A percentile compares a stretch with the other conserved stretches of the same genome.
These are phyloP conservation scores for Thecophora atra DNA, from an alignment of 2,888 invertebrate species.

Conservation along the genomic window DNA sequence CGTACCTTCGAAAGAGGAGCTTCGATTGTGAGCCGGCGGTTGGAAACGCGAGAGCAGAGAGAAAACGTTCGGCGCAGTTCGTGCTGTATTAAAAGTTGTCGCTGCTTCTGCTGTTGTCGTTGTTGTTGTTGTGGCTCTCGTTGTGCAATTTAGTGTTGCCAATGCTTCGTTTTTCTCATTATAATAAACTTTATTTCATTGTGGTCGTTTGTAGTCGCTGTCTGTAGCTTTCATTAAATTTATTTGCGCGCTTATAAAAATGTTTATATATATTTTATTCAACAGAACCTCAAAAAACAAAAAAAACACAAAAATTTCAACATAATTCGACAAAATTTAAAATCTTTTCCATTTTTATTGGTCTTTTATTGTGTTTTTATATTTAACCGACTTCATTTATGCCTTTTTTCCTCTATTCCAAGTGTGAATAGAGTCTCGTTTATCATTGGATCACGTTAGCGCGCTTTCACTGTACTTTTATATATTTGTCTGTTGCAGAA, in stretches of 20 bases:
- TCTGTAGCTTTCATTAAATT: constrained; percentile 6
- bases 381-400: no score
- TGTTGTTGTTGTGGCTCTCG: background rate
- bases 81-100: constrained; percentile 8
- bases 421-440: no score
- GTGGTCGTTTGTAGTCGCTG: background rate
- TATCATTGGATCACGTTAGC: no score
- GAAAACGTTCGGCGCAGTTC: background rate
- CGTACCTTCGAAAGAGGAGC: background rate
- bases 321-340: no score
- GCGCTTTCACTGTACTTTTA: no score
- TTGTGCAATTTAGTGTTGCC: constrained; percentile 15
- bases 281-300: no score
- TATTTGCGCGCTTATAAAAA: constrained; percentile 9
- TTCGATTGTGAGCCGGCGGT: background rate
- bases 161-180: background rate
- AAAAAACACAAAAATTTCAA: no score
- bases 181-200: background rate
- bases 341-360: no score
- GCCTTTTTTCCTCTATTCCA: no score
- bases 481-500: no score
- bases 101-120: background rate
- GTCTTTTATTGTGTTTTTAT: no score
- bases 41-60: background rate
- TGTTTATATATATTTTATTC: no score